These are phyloP conservation scores for Xiphophorus hellerii DNA, from an alignment of 2,113 vertebrate species.

Conservation along the genomic window DNA sequence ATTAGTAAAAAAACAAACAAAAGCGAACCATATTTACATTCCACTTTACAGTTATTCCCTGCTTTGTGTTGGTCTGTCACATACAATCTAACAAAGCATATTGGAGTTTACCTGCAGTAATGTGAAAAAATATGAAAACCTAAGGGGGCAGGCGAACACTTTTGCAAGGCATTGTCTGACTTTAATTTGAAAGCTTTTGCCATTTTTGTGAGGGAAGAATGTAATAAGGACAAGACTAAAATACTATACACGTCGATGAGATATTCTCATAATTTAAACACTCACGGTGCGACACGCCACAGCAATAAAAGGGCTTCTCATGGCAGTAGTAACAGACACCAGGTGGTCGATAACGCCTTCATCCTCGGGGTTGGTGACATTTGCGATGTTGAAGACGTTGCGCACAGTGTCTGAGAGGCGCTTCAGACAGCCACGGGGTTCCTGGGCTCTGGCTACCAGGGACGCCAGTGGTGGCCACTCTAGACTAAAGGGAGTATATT, in stretches of 20 bases:
- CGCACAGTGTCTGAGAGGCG: slow-evolving; percentile 82
- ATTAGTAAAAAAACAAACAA: not conserved
- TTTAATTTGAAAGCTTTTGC: not conserved
- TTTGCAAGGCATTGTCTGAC: not conserved
- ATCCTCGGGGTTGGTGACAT: slow-evolving; percentile 82
- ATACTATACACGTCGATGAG: not conserved
- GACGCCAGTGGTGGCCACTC: slow-evolving; percentile 88
- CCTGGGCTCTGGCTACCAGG: slow-evolving; percentile 79
- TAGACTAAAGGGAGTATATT: slow-evolving; percentile 56
- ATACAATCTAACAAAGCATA: not conserved
- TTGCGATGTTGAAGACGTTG: slow-evolving; percentile 78
- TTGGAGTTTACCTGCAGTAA: not conserved
- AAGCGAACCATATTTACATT: not conserved
- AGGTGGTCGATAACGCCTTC: slow-evolving; percentile 91
- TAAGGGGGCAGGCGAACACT: not conserved
- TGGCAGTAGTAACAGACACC: slow-evolving; percentile 90
- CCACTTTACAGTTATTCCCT: not conserved
- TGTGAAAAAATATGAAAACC: not conserved
- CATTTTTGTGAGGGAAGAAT: not conserved
- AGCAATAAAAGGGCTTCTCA: slow-evolving; percentile 88
- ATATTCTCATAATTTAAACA: slow-evolving; percentile 3
- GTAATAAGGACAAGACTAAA: not conserved
- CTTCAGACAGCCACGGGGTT: slow-evolving; percentile 88
- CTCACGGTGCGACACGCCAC: slow-evolving; percentile 88
- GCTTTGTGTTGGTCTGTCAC: not conserved